Percentiles rank a stretch among this genome's conserved stretches.
Evolutionary conservation across 2,888 invertebrate genomes (phyloP).

Genomic region (Bombylius major): DNA sequence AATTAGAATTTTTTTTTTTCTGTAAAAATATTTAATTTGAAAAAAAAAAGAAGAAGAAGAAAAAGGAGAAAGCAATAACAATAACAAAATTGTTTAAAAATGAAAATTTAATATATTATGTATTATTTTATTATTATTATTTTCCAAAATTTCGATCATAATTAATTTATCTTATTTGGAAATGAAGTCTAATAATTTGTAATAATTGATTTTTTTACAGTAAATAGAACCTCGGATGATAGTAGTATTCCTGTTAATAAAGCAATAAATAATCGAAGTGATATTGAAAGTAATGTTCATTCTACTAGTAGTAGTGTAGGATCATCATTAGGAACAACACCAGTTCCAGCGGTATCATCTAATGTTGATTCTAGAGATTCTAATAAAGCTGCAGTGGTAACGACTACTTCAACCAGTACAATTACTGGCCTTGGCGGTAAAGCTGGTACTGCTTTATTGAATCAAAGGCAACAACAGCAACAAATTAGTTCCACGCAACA

Average conservation of each 20-base stretch:
- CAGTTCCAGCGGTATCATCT: background rate
- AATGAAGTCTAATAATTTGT: too few relatives aligned
- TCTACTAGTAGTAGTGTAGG: background rate
- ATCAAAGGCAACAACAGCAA: background rate
- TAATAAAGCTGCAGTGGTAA: background rate
- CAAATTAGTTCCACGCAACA: background rate
- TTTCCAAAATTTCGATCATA: too few relatives aligned
- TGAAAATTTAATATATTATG: too few relatives aligned
- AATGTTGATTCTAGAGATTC: background rate
- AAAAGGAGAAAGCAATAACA: too few relatives aligned
- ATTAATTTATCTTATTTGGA: too few relatives aligned
- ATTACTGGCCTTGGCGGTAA: too few relatives aligned
- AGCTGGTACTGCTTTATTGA: background rate
- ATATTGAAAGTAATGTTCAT: background rate
- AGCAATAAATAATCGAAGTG: conserved; percentile 4
- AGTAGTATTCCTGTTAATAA: background rate
- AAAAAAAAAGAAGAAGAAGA: too few relatives aligned
- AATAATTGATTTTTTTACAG: background rate
- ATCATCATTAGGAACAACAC: background rate
- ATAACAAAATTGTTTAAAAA: too few relatives aligned
- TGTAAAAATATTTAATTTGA: too few relatives aligned
- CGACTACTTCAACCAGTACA: too few relatives aligned
- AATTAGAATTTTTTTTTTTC: too few relatives aligned
- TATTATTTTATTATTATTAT: too few relatives aligned
- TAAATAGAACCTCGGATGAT: background rate